These are phyloP conservation scores for Phaethornis superciliosus DNA, from an alignment of 2,113 vertebrate genomes.

Conservation along the genomic window DNA sequence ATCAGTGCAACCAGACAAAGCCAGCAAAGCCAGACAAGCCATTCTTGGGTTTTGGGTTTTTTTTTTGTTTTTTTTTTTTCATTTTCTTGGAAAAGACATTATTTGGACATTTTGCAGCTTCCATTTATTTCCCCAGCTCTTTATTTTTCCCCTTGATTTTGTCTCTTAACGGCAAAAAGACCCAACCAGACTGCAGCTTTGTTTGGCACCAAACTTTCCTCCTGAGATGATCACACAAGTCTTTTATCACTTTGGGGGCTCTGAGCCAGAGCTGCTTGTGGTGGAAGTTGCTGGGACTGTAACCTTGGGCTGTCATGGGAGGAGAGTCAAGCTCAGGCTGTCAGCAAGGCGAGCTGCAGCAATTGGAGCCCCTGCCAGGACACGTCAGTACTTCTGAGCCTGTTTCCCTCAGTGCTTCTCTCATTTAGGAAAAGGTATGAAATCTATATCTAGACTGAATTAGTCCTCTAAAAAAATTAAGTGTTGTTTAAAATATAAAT, in stretches of 20 bases:
- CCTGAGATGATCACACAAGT: conserved; percentile 48
- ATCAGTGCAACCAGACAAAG: background rate
- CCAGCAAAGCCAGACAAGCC: conserved; percentile 5
- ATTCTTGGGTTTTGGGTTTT: background rate
- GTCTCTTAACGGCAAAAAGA: conserved; percentile 13
- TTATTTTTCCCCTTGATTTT: conserved; percentile 21
- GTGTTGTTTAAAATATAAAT: conserved; percentile 20
- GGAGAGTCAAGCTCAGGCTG: background rate
- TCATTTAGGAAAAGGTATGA: conserved; percentile 52
- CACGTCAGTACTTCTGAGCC: conserved; percentile 6
- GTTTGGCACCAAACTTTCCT: conserved; percentile 42
- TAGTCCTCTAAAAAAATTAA: background rate
- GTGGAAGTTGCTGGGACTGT: conserved; percentile 21
- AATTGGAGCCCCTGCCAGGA: conserved; percentile 18
- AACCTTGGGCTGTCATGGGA: background rate
- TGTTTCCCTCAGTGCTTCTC: background rate
- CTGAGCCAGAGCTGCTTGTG: conserved; percentile 39
- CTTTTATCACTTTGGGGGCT: conserved; percentile 34
- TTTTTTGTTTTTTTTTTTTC: background rate
- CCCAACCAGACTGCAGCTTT: conserved; percentile 45
- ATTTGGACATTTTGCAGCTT: background rate
- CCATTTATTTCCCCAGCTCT: background rate
- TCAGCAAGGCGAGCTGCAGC: conserved; percentile 46
- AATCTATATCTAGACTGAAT: conserved; percentile 22
- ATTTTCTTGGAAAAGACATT: conserved; percentile 12